These are phyloP conservation scores for Sigmodon hispidus DNA, from an alignment of 2,113 vertebrate species.

Conservation along the genomic window DNA sequence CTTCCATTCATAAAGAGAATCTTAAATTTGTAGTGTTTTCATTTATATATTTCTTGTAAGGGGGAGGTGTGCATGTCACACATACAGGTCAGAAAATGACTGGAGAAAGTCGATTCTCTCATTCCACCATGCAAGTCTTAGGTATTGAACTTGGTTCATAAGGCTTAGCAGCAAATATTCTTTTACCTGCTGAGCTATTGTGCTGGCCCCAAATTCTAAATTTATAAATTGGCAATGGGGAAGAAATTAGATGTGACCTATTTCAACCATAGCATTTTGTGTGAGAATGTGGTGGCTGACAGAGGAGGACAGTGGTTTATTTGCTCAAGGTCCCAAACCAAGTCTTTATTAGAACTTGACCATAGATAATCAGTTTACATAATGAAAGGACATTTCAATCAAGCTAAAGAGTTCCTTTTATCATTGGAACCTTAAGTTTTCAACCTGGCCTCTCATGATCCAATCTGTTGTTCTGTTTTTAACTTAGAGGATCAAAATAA, in stretches of 20 bases:
- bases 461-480: background rate
- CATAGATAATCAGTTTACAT: background rate
- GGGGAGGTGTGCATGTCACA: no score
- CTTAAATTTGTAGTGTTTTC: background rate
- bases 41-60: background rate
- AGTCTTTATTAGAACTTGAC: background rate
- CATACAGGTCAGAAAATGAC: background rate
- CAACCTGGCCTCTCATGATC: background rate
- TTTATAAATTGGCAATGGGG: no score
- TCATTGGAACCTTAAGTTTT: slow-evolving; percentile 6
- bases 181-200: background rate
- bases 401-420: background rate
- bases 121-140: no score
- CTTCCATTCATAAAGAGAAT: background rate
- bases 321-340: background rate
- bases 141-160: background rate
- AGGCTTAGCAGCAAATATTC: background rate
- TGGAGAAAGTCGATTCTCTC: background rate
- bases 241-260: background rate
- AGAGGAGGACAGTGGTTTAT: background rate
- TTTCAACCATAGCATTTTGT: background rate
- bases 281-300: background rate
- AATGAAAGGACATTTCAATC: background rate
- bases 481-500: slow-evolving; percentile 19
- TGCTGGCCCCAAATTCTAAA: background rate